phyloP scores from a whole-genome alignment of 2,797 vertebrate genomes.

The Mionectes olivaceus region DNA sequence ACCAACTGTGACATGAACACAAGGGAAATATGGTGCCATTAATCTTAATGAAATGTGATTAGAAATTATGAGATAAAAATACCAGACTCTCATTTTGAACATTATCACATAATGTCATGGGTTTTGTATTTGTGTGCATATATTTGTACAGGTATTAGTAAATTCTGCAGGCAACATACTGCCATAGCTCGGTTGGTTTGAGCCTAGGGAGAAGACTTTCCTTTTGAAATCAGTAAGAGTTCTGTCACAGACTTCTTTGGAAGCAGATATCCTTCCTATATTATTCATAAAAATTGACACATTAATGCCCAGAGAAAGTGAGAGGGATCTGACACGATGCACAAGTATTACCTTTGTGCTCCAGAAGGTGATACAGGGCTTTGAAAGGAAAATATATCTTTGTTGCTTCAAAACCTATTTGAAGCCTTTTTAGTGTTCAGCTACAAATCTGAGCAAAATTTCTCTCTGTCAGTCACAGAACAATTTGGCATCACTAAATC shows the following conservation, averaged over 20 bases:
- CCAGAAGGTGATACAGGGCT: not conserved
- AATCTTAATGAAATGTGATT: slow-evolving; percentile 25
- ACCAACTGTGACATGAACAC: not conserved
- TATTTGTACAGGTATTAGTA: not conserved
- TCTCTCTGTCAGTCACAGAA: not conserved
- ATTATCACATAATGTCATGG: not conserved
- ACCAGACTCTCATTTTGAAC: not conserved
- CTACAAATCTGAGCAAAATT: slow-evolving; percentile 23
- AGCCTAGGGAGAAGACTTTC: not conserved
- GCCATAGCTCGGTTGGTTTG: not conserved
- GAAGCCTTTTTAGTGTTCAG: not conserved
- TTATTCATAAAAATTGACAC: not conserved
- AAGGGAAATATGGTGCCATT: not conserved
- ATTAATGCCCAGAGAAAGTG: not conserved
- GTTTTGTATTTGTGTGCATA: not conserved
- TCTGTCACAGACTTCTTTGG: not conserved
- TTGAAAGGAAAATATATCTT: slow-evolving; percentile 17
- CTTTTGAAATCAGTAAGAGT: not conserved
- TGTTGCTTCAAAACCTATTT: not conserved
- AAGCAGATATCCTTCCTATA: not conserved
- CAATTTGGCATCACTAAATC: not conserved
- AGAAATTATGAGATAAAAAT: slow-evolving; percentile 31
- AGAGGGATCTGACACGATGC: not conserved
- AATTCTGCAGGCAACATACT: not conserved
- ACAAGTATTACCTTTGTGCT: not conserved